These are phyloP conservation scores for Phrynocephalus forsythii DNA, from an alignment of 2,797 vertebrate genomes.

Conservation along the genomic window DNA sequence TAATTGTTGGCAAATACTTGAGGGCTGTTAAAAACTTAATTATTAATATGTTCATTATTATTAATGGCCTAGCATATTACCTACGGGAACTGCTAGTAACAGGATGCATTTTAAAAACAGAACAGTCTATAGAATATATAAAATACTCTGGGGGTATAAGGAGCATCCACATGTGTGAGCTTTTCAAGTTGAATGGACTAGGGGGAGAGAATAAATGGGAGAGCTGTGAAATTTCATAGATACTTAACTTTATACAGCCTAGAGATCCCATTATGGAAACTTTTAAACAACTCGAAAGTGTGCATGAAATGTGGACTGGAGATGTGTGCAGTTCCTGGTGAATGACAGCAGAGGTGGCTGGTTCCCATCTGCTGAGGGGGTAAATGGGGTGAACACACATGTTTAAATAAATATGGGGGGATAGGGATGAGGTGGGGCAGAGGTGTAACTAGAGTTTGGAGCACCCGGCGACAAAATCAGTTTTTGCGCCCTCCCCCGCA, in stretches of 20 bases:
- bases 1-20: conserved; percentile 41
- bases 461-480: too few relatives aligned
- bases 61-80: conserved; percentile 13
- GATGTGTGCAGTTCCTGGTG: not conserved
- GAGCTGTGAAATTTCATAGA: not conserved
- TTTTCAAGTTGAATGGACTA: not conserved
- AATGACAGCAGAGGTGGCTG: not conserved
- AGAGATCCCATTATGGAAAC: not conserved
- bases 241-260: not conserved
- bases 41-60: conserved; percentile 47
- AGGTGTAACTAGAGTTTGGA: too few relatives aligned
- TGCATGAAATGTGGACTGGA: not conserved
- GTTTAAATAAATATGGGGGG: not conserved
- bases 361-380: not conserved
- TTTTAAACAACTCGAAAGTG: not conserved
- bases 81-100: conserved; percentile 25
- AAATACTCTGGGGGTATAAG: not conserved
- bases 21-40: conserved; percentile 36
- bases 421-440: too few relatives aligned
- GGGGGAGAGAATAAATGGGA: not conserved
- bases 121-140: not conserved
- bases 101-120: conserved; percentile 37
- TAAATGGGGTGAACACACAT: not conserved
- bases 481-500: too few relatives aligned
- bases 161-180: not conserved